Conservation (phyloP, 2,888 invertebrate genomes). For the Drosophila peninsularis region DNA sequence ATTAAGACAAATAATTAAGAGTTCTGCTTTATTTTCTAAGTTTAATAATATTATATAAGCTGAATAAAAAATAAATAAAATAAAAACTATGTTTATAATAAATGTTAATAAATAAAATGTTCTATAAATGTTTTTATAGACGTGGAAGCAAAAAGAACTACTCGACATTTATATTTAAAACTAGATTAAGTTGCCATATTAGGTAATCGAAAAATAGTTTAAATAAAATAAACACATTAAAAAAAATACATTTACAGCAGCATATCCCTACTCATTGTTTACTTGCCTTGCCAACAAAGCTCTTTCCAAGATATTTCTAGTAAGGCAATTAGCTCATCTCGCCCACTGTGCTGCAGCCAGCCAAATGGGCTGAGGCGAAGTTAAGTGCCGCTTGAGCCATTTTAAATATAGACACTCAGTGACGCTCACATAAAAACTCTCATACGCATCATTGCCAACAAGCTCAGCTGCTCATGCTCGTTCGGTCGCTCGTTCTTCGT, state of each 20-base stretch:
- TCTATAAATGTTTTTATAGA: not conserved
- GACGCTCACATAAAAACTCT: slow-evolving; percentile 40
- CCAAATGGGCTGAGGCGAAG: slow-evolving; percentile 58
- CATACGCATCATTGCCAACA: slow-evolving; percentile 59
- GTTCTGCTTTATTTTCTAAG: too few species aligned
- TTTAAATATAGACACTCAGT: slow-evolving; percentile 65
- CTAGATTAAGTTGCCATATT: too few species aligned
- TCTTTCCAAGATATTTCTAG: not conserved
- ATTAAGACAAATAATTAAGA: not conserved
- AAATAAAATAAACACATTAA: too few species aligned
- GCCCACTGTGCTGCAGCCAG: slow-evolving; percentile 32
- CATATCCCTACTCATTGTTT: too few species aligned
- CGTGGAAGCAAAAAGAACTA: not conserved
- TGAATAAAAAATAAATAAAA: too few species aligned
- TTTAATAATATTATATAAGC: too few species aligned
- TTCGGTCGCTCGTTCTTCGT: not conserved
- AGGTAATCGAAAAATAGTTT: too few species aligned
- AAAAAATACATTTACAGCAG: too few species aligned
- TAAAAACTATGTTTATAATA: too few species aligned
- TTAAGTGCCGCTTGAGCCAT: slow-evolving; percentile 75
- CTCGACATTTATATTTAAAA: too few species aligned
- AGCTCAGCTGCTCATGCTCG: slow-evolving; percentile 3
- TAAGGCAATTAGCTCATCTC: not conserved
- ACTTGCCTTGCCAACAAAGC: too few species aligned
- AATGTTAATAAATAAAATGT: not conserved